Evolutionary conservation across 2,797 vertebrate genomes (phyloP), one percentile per base, ranked within the genome.

Genomic region (Mormyrus proboscirostris): DNA sequence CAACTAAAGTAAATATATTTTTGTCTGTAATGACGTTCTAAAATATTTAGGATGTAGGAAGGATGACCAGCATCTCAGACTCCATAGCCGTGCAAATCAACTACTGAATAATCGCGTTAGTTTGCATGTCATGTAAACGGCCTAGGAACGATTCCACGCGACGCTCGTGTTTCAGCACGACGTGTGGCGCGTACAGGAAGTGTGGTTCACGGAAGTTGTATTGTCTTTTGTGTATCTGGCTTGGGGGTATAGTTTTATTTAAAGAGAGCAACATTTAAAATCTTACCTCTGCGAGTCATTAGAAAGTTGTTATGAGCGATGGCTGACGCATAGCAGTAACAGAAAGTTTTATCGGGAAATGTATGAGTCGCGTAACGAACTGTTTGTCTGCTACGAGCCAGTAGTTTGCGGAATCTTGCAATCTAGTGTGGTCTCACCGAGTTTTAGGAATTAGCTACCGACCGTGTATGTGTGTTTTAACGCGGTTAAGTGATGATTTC

Each of bases 221-320:
- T 96, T 96, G 95, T 96, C 96, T 97, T 87, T 97, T 96, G 96
- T 97, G 96, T 96, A 96, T 95, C 94, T 95, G 93, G 93, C 94
- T 96, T 95, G 95, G 94, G 93, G 94, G 93, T 95, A 94, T 95
- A 95, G 94, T 95, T 95, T 96, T 94, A 95, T 94, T 95, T 94
- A 93, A 91, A 91, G 94, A 92, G 95, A 96, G 94, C 93, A 93
- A 90, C 90, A 87, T 92, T 92, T 93, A 88, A 91, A 83, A 92
- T 94, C 76, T 38, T 85, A 86, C 86, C 87, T 91, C 90, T 88
- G 87, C 89, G 53, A 51, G 86, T 91, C 92, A 89, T 84, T 88
- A 50, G 89, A 88, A 25, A 89, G 49, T 41, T 76, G 47, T 25
- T 44, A 53, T 41, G 19, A 44, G 25, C 16, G 8, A 59, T 57